Evolutionary conservation across 2,797 vertebrate genomes (phyloP).

Genomic region (Etheostoma nigrum): DNA sequence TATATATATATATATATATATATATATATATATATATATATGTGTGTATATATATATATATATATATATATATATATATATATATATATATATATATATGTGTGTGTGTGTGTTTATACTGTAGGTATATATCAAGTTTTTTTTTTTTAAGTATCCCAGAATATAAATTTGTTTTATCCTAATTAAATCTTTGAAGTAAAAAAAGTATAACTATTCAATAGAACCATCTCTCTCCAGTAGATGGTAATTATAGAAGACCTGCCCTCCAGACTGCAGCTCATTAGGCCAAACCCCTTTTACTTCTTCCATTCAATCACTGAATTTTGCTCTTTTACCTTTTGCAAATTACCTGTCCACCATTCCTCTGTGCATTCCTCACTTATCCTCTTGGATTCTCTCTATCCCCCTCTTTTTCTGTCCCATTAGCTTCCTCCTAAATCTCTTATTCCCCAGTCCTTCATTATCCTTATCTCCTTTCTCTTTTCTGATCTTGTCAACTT

Average conservation of each 20-base stretch:
- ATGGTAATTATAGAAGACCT: conserved; percentile 39
- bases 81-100: too few relatives aligned
- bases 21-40: too few relatives aligned
- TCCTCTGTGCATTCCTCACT: conserved; percentile 6
- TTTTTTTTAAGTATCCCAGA: too few relatives aligned
- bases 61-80: too few relatives aligned
- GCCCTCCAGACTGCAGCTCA: conserved; percentile 44
- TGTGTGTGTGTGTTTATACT: too few relatives aligned
- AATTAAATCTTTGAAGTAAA: conserved; percentile 15
- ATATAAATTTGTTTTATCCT: neutral
- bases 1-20: too few relatives aligned
- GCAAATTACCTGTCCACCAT: conserved; percentile 66
- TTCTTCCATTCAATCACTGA: conserved; percentile 26
- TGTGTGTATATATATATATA: too few relatives aligned
- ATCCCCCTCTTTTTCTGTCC: neutral
- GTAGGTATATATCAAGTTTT: too few relatives aligned
- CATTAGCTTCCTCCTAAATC: conserved; percentile 24
- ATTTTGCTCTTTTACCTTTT: conserved; percentile 24
- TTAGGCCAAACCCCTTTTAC: conserved; percentile 43
- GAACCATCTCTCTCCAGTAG: conserved; percentile 11
- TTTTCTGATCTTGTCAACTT: conserved; percentile 14
- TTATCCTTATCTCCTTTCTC: conserved; percentile 3
- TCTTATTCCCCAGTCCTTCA: neutral
- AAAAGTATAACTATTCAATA: conserved; percentile 28
- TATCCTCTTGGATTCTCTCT: conserved; percentile 17